Percentiles rank a stretch among this genome's conserved stretches.
Evolutionary conservation across 2,888 invertebrate species (phyloP).

Genomic region (Fragum fragum): DNA sequence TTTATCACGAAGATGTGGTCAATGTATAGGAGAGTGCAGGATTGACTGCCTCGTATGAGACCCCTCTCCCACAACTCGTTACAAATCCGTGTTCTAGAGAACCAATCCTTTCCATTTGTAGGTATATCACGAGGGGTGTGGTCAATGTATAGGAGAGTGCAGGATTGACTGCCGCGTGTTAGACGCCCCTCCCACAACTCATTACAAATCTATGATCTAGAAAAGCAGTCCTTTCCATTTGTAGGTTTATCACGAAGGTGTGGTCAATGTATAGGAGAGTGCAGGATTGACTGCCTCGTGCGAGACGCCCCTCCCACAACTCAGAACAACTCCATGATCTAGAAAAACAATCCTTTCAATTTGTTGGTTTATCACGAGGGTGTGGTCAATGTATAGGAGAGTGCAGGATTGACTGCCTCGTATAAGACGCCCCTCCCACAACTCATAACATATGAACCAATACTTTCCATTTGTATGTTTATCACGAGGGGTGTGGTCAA

Average conservation of each 20-base stretch:
- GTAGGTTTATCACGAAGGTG: conserved; percentile 57
- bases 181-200: conserved; percentile 21
- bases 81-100: no score
- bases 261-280: conserved; percentile 48
- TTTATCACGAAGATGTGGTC: conserved; percentile 58
- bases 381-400: conserved; percentile 59
- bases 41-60: conserved; percentile 59
- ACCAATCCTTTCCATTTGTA: no score
- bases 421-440: conserved; percentile 48
- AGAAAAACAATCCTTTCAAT: not conserved
- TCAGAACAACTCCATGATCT: conserved; percentile 48
- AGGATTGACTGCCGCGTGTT: no score
- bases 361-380: conserved; percentile 50
- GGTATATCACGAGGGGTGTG: no score
- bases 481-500: conserved; percentile 59
- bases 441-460: no score
- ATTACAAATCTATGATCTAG: no score
- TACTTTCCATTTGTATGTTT: conserved; percentile 28
- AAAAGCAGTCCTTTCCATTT: not conserved
- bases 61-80: conserved; percentile 35
- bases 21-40: conserved; percentile 50
- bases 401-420: conserved; percentile 50
- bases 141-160: no score
- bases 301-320: conserved; percentile 40
- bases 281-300: conserved; percentile 57